These are phyloP conservation scores for Acheta domesticus DNA, from an alignment of 2,888 invertebrate species.

Conservation along the genomic window DNA sequence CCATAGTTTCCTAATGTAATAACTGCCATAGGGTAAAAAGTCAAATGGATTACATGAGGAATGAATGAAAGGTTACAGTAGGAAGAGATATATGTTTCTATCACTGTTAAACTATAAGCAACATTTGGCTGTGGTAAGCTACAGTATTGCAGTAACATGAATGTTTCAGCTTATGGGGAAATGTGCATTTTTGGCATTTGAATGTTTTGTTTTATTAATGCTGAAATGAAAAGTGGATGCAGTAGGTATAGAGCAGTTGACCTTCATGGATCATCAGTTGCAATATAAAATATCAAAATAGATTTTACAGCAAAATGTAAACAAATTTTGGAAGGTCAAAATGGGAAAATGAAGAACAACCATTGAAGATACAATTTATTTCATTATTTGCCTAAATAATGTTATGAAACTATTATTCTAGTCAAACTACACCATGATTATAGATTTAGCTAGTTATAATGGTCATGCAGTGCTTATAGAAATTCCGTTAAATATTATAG, in stretches of 20 bases:
- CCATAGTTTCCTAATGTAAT: slow-evolving; percentile 3
- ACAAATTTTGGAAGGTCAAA: not conserved
- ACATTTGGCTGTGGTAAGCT: slow-evolving; percentile 34
- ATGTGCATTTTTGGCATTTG: not conserved
- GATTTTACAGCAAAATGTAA: not conserved
- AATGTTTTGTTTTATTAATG: not conserved
- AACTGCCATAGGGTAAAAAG: not conserved
- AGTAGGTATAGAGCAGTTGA: not conserved
- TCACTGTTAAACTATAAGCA: slow-evolving; percentile 25
- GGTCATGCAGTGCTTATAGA: slow-evolving; percentile 18
- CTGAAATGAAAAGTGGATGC: not conserved
- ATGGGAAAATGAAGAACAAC: not conserved
- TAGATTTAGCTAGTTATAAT: slow-evolving; percentile 18
- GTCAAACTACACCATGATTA: not conserved
- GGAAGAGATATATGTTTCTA: not conserved
- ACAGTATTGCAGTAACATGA: slow-evolving; percentile 30
- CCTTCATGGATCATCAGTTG: slow-evolving; percentile 5
- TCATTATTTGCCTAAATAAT: slow-evolving; percentile 18
- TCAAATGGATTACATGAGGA: not conserved
- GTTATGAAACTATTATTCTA: slow-evolving; percentile 1
- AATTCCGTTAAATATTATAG: not conserved
- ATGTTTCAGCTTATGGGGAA: slow-evolving; percentile 20
- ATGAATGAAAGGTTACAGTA: slow-evolving; percentile 5
- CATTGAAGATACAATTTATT: not conserved
- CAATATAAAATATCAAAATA: not conserved